Evolutionary conservation across 1,140 invertebrate species (phyloP), one percentile per base, ranked within the genome.

Genomic region (Augochlora pura): DNA sequence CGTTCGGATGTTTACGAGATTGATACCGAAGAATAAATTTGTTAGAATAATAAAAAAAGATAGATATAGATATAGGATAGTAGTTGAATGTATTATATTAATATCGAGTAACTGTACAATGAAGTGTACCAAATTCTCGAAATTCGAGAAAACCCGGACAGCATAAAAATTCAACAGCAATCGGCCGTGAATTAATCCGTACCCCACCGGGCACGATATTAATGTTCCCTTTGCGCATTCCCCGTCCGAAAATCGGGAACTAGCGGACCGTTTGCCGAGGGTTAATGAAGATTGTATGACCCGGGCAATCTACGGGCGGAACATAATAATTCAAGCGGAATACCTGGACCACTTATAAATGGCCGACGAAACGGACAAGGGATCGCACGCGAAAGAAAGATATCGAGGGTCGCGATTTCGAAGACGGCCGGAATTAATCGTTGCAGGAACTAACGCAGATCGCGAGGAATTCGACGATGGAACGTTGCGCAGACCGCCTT

Each of bases 371-470:
- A 57, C 25, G 60, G 76, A 65, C 49, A 32, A 65, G 77, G 62
- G 70, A 52, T 74, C 63, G 70, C 77, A 65, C 38, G 49, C 70
- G 77, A 77, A 71, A 71, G 77, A 74, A 79, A 79, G 70, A 73
- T 79, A 79, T 66, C 77, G 70, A 74, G 77, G 70, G 62, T 74
- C 77, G 62, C 42, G 71, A 54, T 66, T 79, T 74, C 23, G 21
- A 49, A 49, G 70, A 79, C 62, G 49, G 18, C 9, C 0, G 16
- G 62, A 52, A 79, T 74, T 78, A 78, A 78, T 78, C 68, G 76
- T 23, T 46, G 39, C 57, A 25, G 42, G 68, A 77, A 71, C 16
- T 54, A 49, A 54, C 75, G 46, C 46, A 62, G 46, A 64, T 72
- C 64, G 57, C 46, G 25, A 59, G 23, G 21, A 49, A 84, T 72